Evolutionary conservation across 2,888 invertebrate genomes (phyloP).

Genomic region (Fabriciana adippe): DNA sequence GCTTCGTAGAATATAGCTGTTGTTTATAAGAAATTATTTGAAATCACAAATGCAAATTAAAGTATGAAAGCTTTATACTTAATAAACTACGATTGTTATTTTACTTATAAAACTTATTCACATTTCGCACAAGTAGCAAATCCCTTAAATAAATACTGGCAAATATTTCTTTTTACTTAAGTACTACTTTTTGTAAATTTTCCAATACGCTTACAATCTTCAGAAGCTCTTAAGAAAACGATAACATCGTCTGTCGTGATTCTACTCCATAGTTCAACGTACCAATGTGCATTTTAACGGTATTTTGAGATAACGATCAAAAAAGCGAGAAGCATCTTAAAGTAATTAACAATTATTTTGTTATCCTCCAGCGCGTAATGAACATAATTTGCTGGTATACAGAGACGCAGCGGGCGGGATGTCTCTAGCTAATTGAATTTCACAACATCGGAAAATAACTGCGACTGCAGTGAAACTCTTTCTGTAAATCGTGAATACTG

Average conservation of each 20-base stretch:
- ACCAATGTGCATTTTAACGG: conserved; percentile 30
- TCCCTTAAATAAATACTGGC: too few species aligned
- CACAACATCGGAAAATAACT: conserved; percentile 57
- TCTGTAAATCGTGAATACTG: conserved; percentile 46
- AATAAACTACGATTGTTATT: too few species aligned
- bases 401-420: conserved; percentile 50
- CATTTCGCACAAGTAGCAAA: too few species aligned
- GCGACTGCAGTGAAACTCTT: conserved; percentile 54
- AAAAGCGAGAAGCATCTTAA: conserved; percentile 52
- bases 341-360: conserved; percentile 60
- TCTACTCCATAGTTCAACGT: conserved; percentile 23
- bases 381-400: conserved; percentile 61
- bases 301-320: conserved; percentile 36
- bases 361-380: conserved; percentile 56
- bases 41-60: neutral
- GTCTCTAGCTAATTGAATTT: conserved; percentile 60
- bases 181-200: neutral
- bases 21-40: neutral
- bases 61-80: too few species aligned
- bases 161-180: neutral
- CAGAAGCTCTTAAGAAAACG: conserved; percentile 22
- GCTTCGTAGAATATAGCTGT: neutral
- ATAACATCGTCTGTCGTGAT: conserved; percentile 26
- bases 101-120: too few species aligned
- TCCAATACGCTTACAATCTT: conserved; percentile 15